These are phyloP conservation scores for Chloroceryle amazona DNA, from an alignment of 2,797 vertebrate genomes.

Conservation along the genomic window DNA sequence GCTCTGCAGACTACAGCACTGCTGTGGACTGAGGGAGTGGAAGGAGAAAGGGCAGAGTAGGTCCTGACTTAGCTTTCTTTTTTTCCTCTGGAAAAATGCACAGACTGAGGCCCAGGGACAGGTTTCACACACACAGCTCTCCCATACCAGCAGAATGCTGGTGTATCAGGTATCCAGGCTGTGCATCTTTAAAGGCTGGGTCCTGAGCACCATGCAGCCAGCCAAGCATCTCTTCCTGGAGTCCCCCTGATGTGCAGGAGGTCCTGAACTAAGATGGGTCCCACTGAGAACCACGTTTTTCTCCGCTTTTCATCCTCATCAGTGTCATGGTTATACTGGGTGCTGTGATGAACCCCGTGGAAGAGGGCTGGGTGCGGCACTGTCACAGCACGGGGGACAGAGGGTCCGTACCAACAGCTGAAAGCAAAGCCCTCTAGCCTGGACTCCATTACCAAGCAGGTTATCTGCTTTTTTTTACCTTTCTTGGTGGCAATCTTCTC, in stretches of 20 bases:
- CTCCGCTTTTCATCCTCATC: not conserved
- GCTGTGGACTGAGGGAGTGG: not conserved
- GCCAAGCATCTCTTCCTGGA: rapidly evolving
- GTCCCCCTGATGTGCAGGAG: not conserved
- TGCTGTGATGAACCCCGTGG: not conserved
- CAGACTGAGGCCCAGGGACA: too few relatives aligned
- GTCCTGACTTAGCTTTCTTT: not conserved
- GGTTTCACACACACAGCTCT: not conserved
- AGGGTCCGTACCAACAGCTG: not conserved
- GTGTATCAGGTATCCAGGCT: not conserved
- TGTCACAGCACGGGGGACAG: not conserved
- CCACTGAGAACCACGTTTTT: not conserved
- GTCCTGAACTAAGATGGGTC: not conserved
- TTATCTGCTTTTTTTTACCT: not conserved
- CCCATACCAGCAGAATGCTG: rapidly evolving
- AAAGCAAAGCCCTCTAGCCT: not conserved
- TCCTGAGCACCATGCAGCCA: not conserved
- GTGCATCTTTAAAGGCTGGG: not conserved
- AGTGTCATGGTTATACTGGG: rapidly evolving
- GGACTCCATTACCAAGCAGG: not conserved
- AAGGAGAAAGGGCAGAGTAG: not conserved
- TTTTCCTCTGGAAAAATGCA: not conserved
- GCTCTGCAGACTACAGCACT: not conserved
- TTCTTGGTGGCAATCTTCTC: not conserved
- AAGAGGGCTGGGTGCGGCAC: not conserved